Evolutionary conservation across 2,888 invertebrate species (phyloP).

Genomic region (Julus scanicus): DNA sequence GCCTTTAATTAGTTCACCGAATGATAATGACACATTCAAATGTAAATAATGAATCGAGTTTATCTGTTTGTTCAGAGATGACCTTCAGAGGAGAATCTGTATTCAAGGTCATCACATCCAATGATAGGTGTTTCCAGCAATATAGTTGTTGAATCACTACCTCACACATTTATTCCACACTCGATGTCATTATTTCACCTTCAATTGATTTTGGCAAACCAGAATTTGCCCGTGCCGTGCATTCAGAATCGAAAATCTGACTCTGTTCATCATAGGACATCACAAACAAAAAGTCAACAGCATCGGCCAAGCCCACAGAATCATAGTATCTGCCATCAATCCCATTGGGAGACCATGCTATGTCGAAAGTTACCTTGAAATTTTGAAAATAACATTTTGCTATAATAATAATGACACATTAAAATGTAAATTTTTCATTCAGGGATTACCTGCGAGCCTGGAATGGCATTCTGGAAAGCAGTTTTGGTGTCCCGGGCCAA

Average conservation of each 20-base stretch:
- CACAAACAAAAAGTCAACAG: conserved; percentile 66
- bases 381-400: neutral
- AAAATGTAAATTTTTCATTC: neutral
- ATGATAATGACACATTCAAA: neutral
- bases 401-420: neutral
- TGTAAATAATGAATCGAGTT: neutral
- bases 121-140: neutral
- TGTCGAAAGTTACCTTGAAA: conserved; percentile 65
- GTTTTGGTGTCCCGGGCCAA: conserved; percentile 63
- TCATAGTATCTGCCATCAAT: conserved; percentile 67
- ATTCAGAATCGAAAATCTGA: conserved; percentile 63
- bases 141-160: no score
- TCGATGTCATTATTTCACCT: neutral
- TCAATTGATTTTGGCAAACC: neutral
- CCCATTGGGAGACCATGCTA: conserved; percentile 66
- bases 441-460: conserved; percentile 63
- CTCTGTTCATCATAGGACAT: conserved; percentile 67
- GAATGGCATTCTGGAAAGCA: conserved; percentile 62
- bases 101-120: neutral
- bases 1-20: no score
- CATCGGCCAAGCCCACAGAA: conserved; percentile 63
- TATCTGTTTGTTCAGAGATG: neutral
- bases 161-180: neutral
- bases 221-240: conserved; percentile 58
- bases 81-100: no score